Evolutionary conservation across 2,888 invertebrate genomes (phyloP).

Genomic region (Apodemia hepburni): DNA sequence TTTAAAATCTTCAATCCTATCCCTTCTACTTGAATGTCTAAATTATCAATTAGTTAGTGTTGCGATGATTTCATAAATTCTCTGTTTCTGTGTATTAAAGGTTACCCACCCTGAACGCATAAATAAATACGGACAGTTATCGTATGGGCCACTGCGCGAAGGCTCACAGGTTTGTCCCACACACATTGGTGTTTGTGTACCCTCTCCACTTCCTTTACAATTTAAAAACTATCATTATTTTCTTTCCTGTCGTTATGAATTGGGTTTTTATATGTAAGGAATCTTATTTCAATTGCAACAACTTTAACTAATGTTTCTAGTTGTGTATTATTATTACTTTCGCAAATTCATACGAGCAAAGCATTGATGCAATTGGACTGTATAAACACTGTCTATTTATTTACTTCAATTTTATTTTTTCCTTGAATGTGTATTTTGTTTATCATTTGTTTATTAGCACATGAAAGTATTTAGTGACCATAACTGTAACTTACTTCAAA

Average conservation of each 20-base stretch:
- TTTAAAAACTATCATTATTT: slow-evolving; percentile 35
- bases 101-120: slow-evolving; percentile 83
- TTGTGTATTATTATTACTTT: slow-evolving; percentile 36
- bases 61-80: slow-evolving; percentile 53
- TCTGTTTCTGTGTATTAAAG: slow-evolving; percentile 82
- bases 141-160: slow-evolving; percentile 84
- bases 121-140: slow-evolving; percentile 82
- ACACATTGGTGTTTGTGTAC: slow-evolving; percentile 77
- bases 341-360: slow-evolving; percentile 28
- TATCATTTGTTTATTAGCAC: slow-evolving; percentile 76
- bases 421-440: slow-evolving; percentile 45
- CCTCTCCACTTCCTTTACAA: slow-evolving; percentile 61
- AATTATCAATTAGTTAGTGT: slow-evolving; percentile 43
- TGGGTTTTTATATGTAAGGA: slow-evolving; percentile 8
- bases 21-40: slow-evolving; percentile 60
- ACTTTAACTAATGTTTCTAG: not conserved
- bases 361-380: slow-evolving; percentile 56
- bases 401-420: slow-evolving; percentile 40
- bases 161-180: slow-evolving; percentile 82
- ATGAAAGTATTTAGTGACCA: slow-evolving; percentile 59
- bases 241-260: slow-evolving; percentile 39
- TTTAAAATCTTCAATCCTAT: slow-evolving; percentile 47
- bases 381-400: slow-evolving; percentile 47
- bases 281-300: slow-evolving; percentile 14
- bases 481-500: slow-evolving; percentile 12